Evolutionary conservation across 2,113 vertebrate species (phyloP), one percentile per base, ranked within the genome.

Genomic region (Poeciliopsis retropinna): DNA sequence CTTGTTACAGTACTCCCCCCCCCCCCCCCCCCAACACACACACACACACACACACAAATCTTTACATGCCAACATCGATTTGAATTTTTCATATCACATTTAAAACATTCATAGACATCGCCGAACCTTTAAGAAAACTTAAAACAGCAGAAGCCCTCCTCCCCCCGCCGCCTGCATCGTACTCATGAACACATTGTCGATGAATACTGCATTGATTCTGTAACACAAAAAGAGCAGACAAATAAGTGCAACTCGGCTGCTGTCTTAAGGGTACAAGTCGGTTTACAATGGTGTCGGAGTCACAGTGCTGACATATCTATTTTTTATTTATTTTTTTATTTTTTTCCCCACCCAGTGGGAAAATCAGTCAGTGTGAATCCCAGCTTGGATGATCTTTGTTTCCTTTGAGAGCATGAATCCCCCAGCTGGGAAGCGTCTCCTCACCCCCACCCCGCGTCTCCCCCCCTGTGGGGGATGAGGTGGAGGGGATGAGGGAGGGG

Each of bases 371-470:
- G 31, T 41, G 51, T 51, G 76, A 83, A 81, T 86, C 88, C 77
- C 89, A 85, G 83, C 85, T 84, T 78, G 83, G 78, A 79, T 85
- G 78, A 78, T 71, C 75, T 51, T 62, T 65, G 78, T 81, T 87
- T 81, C 82, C 68, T 87, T 75, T 72, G 81, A 86, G 82, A 61
- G 65, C 78, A 79, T 27, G 63, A 85, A 85, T 81, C 81, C 80
- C 79, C 70, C 74, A n/a, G 73, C 73, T 77, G 78, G 68, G 62
- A 37, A 64, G 44, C 44, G 51, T 76, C 57, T 5, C 15, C 73
- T 37, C 64, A 41, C 71, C 75, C 86, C 22, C 34, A 3, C 2
- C 34, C 34, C 10, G 7, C 7, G 7, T 1, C 25, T 65, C 69
- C 73, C 70, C 72, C 14, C 81, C 86, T 67, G 73, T 25, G 85